These are phyloP conservation scores for Pteria penguin DNA, from an alignment of 2,888 invertebrate genomes.

Conservation along the genomic window DNA sequence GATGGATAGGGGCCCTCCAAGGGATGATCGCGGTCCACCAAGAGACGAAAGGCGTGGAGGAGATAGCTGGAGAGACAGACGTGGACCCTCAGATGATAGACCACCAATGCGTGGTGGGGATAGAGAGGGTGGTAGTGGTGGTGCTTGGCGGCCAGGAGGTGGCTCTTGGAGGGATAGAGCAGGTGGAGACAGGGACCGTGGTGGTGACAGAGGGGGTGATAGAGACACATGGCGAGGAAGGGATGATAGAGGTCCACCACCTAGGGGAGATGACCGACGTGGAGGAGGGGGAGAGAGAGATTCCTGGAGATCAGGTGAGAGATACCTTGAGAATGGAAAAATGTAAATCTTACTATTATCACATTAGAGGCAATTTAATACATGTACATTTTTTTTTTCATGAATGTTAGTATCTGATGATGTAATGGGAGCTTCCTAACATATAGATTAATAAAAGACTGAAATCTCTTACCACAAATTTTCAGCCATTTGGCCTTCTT, in stretches of 20 bases:
- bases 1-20: conserved; percentile 33
- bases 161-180: conserved; percentile 37
- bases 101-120: conserved; percentile 37
- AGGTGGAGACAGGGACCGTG: conserved; percentile 27
- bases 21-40: conserved; percentile 33
- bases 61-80: conserved; percentile 38
- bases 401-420: no score
- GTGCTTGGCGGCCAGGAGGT: conserved; percentile 38
- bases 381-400: no score
- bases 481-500: no score
- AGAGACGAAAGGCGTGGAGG: conserved; percentile 49
- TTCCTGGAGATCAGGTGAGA: conserved; percentile 27
- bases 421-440: no score
- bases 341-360: no score
- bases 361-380: no score
- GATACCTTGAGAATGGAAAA: no score
- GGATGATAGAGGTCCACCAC: conserved; percentile 30
- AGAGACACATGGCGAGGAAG: conserved; percentile 25
- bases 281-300: conserved; percentile 42
- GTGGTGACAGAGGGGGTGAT: conserved; percentile 14
- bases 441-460: no score
- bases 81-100: conserved; percentile 43
- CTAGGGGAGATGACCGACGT: conserved; percentile 12
- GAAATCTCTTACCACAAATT: no score
- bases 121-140: conserved; percentile 44